These are phyloP conservation scores for Globodera ellingtonae DNA, from an alignment of 1,140 invertebrate genomes.

Conservation along the genomic window DNA sequence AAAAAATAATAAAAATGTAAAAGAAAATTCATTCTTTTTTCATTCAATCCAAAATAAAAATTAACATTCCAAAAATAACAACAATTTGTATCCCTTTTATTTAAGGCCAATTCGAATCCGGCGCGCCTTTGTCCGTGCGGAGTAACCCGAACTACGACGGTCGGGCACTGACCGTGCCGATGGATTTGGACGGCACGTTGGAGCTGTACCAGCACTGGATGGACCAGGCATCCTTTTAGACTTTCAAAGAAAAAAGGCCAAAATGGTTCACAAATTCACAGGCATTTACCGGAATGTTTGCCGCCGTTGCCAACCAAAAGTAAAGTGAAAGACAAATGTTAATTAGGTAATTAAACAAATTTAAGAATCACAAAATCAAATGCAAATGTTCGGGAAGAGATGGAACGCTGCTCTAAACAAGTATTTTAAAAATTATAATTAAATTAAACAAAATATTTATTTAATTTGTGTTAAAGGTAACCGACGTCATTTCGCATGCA, in stretches of 20 bases:
- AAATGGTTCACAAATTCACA: background rate
- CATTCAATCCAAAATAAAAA: too few species aligned
- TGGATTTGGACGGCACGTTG: conserved; percentile 11
- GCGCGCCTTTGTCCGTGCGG: background rate
- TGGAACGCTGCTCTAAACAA: conserved; percentile 20
- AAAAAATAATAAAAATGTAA: too few species aligned
- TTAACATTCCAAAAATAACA: too few species aligned
- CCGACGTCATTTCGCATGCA: conserved; percentile 20
- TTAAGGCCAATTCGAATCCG: background rate
- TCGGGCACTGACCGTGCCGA: conserved; percentile 13
- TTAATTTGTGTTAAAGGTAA: background rate
- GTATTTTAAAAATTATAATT: background rate
- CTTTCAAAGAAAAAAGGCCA: background rate
- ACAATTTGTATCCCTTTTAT: background rate
- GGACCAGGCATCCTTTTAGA: conserved; percentile 2
- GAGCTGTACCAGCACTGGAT: conserved; percentile 30
- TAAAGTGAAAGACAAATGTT: background rate
- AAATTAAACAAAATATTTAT: conserved; percentile 6
- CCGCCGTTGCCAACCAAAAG: conserved; percentile 28
- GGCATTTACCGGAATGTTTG: conserved; percentile 32
- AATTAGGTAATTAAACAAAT: background rate
- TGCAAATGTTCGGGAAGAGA: conserved; percentile 1
- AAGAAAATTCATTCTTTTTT: too few species aligned
- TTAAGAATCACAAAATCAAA: conserved; percentile 8
- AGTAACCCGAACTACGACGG: conserved; percentile 28